phyloP scores from a whole-genome alignment of 1,140 invertebrate genomes.

The Drosophila micromelanica region DNA sequence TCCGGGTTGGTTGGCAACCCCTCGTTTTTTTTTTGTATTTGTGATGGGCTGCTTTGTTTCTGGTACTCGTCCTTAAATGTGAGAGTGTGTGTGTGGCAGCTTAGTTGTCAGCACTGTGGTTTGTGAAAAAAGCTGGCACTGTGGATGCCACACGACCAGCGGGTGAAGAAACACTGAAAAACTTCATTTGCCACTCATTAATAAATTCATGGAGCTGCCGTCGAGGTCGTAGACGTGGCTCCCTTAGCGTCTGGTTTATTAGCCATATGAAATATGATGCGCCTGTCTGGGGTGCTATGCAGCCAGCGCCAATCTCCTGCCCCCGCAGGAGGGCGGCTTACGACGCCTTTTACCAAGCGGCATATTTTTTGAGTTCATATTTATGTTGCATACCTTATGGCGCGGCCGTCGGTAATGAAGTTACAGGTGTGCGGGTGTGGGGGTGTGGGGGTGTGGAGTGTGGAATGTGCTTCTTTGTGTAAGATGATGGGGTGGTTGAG shows the following conservation, averaged over 20 bases:
- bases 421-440: slow-evolving; percentile 65
- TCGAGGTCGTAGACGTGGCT: slow-evolving; percentile 11
- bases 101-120: slow-evolving; percentile 36
- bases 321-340: slow-evolving; percentile 11
- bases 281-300: slow-evolving; percentile 33
- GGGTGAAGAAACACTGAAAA: slow-evolving; percentile 45
- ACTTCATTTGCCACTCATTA: slow-evolving; percentile 80
- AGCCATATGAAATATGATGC: slow-evolving; percentile 78
- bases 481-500: slow-evolving; percentile 2
- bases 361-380: slow-evolving; percentile 65
- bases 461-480: background rate
- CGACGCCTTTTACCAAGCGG: slow-evolving; percentile 18
- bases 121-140: slow-evolving; percentile 13
- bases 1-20: slow-evolving; percentile 6
- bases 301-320: background rate
- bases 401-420: slow-evolving; percentile 61
- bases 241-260: slow-evolving; percentile 63
- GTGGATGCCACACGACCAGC: background rate
- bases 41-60: slow-evolving; percentile 44
- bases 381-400: slow-evolving; percentile 62
- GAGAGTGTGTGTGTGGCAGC: slow-evolving; percentile 41
- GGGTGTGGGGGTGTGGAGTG: slow-evolving; percentile 13
- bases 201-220: slow-evolving; percentile 74
- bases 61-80: background rate
- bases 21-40: slow-evolving; percentile 8